Evolutionary conservation across 2,113 vertebrate species (phyloP), one percentile per base, ranked within the genome.

Genomic region (Apistogramma diplotaenia): DNA sequence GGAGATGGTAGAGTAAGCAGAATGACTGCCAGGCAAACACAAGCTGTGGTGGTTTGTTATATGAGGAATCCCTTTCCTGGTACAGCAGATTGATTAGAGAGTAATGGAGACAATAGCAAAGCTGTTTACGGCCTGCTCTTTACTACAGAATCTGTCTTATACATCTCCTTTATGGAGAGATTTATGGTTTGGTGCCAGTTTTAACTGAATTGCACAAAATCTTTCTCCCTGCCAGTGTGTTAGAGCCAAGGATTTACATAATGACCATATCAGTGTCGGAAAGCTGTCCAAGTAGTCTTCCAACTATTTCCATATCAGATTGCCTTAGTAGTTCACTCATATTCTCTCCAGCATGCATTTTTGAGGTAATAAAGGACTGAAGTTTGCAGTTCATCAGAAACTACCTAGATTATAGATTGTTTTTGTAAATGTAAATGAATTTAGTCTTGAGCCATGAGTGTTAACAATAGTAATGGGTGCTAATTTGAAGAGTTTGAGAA

Each of bases 21-120:
- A 56, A 21, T 57, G 62, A 67, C 51, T 73, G 70, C 55, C 35
- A 79, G 71, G 81, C 54, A 87, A 85, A 82, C 72, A 85, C 74
- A 65, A 79, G 81, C 84, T 90, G 82, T 65, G 65, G 46, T 59
- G 71, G 58, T 57, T 74, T 76, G 58, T 60, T 76, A 51, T 35
- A 55, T 53, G 35, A 76, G 43, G 18, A 77, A 78, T 74, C 23
- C 9, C 56, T 81, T 81, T 74, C 31, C 43, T 35, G 54, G 49
- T 25, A 2, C 49, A 51, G 18, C 62, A 29, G 16, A 67, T 67
- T 46, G 23, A 29, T 67, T 49, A 2, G 23, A 29, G 23, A 46
- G 62, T 40, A 49, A 67, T 43, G 13, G 13, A 65, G 40, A 46
- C 23, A n/a, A n/a, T 51, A 51, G 49, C n/a, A 53, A 53, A 19